A percentile compares a stretch with the other conserved stretches of the same genome.
Evolutionary conservation across 2,797 vertebrate genomes (phyloP).

Genomic region (Scarus forsteni): DNA sequence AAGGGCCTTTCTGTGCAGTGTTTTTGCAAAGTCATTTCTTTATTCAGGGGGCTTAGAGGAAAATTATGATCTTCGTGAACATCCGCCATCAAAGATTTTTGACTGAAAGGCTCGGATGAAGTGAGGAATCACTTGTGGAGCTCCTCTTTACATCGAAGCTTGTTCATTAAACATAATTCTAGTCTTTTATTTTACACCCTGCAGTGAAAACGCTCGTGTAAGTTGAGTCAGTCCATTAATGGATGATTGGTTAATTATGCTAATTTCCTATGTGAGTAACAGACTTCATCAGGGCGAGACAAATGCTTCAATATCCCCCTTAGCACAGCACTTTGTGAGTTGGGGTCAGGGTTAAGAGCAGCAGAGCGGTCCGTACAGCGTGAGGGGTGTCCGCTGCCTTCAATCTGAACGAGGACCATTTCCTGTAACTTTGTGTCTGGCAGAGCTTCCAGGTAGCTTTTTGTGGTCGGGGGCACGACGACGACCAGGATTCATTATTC

Average conservation of each 20-base stretch:
- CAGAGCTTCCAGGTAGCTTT: constrained; percentile 78
- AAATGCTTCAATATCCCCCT: constrained; percentile 49
- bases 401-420: constrained; percentile 72
- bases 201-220: constrained; percentile 28
- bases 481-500: constrained; percentile 83
- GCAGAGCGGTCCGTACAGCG: constrained; percentile 36
- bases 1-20: constrained; percentile 15
- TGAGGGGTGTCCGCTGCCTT: constrained; percentile 63
- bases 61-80: constrained; percentile 1
- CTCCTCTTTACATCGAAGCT: constrained; percentile 23
- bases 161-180: constrained; percentile 58
- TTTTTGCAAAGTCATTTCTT: background rate
- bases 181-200: constrained; percentile 41
- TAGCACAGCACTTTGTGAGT: constrained; percentile 75
- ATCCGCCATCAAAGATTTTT: background rate
- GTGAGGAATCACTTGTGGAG: constrained; percentile 15
- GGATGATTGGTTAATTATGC: constrained; percentile 60
- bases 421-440: constrained; percentile 76
- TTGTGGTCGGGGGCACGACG: constrained; percentile 76
- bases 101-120: background rate
- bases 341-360: constrained; percentile 85
- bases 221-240: constrained; percentile 43
- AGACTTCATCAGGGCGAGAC: constrained; percentile 36
- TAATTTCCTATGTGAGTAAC: constrained; percentile 39
- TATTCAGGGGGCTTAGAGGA: constrained; percentile 7